Evolutionary conservation across 2,113 vertebrate genomes (phyloP).

Genomic region (Propithecus coquereli): DNA sequence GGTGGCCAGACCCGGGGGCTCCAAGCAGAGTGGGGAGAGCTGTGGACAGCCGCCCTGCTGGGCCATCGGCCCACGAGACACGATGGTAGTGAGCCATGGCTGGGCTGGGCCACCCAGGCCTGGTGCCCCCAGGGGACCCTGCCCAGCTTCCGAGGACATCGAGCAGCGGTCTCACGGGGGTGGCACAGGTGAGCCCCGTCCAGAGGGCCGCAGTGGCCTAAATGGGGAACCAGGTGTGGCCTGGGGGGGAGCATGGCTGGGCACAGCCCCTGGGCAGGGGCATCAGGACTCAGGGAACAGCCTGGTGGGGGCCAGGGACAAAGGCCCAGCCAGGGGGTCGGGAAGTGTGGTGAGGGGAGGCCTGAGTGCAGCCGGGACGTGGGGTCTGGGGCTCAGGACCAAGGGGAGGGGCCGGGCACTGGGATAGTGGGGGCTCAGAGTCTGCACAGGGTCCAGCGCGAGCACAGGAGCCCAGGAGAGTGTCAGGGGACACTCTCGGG

Average conservation of each 20-base stretch:
- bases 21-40: not conserved
- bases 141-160: not conserved
- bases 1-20: too few species aligned
- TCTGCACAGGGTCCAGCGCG: not conserved
- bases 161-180: not conserved
- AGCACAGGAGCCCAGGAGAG: not conserved
- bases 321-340: not conserved
- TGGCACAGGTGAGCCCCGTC: accelerated
- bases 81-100: accelerated
- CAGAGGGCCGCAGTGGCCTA: not conserved
- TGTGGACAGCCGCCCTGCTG: not conserved
- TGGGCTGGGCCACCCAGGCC: not conserved
- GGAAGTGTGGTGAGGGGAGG: too few species aligned
- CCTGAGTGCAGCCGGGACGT: too few species aligned
- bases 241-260: not conserved
- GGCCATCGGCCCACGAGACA: too few species aligned
- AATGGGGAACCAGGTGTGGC: too few species aligned
- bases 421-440: too few species aligned
- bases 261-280: not conserved
- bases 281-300: accelerated
- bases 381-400: not conserved
- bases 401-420: too few species aligned
- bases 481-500: too few species aligned
- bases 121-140: too few species aligned
- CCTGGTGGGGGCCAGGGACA: accelerated